Conservation (phyloP, 2,888 invertebrate genomes). For the Polymixis flavicincta region DNA sequence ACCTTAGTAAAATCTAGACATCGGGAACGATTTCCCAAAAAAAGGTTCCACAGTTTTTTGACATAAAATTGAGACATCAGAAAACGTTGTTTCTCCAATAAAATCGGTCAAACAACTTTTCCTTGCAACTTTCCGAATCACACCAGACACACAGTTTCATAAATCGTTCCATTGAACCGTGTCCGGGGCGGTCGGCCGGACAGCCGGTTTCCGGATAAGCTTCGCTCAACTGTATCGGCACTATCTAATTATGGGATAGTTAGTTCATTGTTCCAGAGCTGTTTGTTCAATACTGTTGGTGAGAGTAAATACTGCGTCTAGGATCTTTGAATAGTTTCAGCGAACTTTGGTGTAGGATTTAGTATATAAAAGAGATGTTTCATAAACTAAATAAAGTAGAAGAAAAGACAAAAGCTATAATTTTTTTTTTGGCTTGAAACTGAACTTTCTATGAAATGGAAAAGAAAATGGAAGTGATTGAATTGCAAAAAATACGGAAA, state of each 20-base stretch:
- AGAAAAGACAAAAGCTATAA: not conserved
- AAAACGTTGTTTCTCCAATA: not conserved
- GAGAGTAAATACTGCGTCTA: not conserved
- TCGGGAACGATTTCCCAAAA: not conserved
- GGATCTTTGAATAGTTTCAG: not conserved
- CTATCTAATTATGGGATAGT: constrained; percentile 54
- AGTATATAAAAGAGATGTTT: not conserved
- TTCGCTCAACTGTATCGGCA: constrained; percentile 50
- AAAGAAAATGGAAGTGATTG: too few relatives aligned
- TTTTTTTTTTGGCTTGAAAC: too few relatives aligned
- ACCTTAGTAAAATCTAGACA: not conserved
- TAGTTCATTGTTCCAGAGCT: constrained; percentile 47
- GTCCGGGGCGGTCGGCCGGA: constrained; percentile 47
- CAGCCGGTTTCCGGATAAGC: constrained; percentile 63
- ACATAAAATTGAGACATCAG: not conserved
- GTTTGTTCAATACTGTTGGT: constrained; percentile 16
- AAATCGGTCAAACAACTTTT: not conserved
- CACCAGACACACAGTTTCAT: constrained; percentile 26
- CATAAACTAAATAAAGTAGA: not conserved
- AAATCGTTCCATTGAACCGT: constrained; percentile 53
- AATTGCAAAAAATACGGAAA: not conserved
- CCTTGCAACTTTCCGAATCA: constrained; percentile 9
- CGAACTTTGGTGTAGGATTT: not conserved
- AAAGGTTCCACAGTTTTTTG: not conserved
- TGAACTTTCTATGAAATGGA: too few relatives aligned